Conservation (phyloP, 2,888 invertebrate species). For the Xestia ashworthii region DNA sequence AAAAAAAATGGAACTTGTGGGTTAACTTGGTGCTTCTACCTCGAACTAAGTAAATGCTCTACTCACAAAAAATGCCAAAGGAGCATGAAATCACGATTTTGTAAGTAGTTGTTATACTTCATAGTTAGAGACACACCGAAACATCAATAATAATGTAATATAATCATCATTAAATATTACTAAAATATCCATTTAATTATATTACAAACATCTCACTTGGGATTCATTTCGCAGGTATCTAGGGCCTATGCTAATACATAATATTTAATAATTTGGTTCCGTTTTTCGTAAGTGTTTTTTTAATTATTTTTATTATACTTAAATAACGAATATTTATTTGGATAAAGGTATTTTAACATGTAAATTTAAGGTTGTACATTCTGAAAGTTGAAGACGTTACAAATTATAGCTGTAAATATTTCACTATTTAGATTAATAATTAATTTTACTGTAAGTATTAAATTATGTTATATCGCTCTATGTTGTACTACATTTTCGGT, state of each 20-base stretch:
- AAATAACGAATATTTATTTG: constrained; percentile 53
- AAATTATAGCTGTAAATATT: not conserved
- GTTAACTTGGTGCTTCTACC: not conserved
- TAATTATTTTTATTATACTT: constrained; percentile 57
- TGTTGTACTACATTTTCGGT: not conserved
- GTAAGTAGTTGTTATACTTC: constrained; percentile 65
- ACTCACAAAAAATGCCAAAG: constrained; percentile 33
- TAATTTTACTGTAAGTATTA: not conserved
- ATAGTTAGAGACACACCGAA: constrained; percentile 67
- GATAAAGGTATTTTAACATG: constrained; percentile 45
- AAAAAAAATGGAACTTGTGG: not conserved
- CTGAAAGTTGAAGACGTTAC: not conserved
- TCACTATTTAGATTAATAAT: not conserved
- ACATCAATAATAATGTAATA: constrained; percentile 59
- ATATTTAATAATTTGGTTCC: constrained; percentile 74
- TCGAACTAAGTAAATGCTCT: constrained; percentile 2
- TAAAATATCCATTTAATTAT: constrained; percentile 77
- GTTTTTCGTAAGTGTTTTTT: constrained; percentile 67
- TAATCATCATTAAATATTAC: constrained; percentile 72
- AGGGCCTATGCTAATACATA: constrained; percentile 71
- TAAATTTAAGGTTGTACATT: constrained; percentile 24
- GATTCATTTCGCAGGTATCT: constrained; percentile 77
- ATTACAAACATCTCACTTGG: constrained; percentile 83
- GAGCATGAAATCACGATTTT: constrained; percentile 35
- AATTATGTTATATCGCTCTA: not conserved